These are phyloP conservation scores for Coelopa frigida DNA, from an alignment of 1,140 invertebrate species.

Conservation along the genomic window DNA sequence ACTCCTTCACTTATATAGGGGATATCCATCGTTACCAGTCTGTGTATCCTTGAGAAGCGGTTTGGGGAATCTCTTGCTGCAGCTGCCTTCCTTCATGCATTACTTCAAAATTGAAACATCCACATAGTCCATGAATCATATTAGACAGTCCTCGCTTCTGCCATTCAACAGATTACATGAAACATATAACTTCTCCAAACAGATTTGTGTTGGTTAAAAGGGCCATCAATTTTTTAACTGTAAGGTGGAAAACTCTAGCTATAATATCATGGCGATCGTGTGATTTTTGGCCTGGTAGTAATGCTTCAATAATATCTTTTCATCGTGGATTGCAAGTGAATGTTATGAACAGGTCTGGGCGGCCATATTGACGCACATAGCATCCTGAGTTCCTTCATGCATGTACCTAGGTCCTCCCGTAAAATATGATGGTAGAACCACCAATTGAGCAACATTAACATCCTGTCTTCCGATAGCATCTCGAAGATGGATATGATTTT, in stretches of 20 bases:
- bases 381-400: slow-evolving; percentile 46
- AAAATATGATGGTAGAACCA: slow-evolving; percentile 44
- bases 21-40: slow-evolving; percentile 43
- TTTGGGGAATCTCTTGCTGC: slow-evolving; percentile 26
- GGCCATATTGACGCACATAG: slow-evolving; percentile 43
- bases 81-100: slow-evolving; percentile 14
- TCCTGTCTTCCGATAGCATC: slow-evolving; percentile 16
- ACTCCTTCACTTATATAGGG: slow-evolving; percentile 36
- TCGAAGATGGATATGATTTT: slow-evolving; percentile 13
- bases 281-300: too few relatives aligned
- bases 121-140: slow-evolving; percentile 44
- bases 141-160: neutral
- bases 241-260: too few relatives aligned
- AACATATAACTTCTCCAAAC: too few relatives aligned
- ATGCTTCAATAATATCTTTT: neutral
- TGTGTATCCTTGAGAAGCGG: slow-evolving; percentile 18
- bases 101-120: slow-evolving; percentile 24
- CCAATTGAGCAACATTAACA: slow-evolving; percentile 22
- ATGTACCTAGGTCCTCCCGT: slow-evolving; percentile 45
- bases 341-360: slow-evolving; percentile 23
- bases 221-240: slow-evolving; percentile 2
- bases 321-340: slow-evolving; percentile 9
- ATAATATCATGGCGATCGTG: slow-evolving; percentile 9
- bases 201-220: neutral
- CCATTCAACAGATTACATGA: too few relatives aligned